phyloP scores from a whole-genome alignment of 2,113 vertebrate species.

The Cardinalis cardinalis region DNA sequence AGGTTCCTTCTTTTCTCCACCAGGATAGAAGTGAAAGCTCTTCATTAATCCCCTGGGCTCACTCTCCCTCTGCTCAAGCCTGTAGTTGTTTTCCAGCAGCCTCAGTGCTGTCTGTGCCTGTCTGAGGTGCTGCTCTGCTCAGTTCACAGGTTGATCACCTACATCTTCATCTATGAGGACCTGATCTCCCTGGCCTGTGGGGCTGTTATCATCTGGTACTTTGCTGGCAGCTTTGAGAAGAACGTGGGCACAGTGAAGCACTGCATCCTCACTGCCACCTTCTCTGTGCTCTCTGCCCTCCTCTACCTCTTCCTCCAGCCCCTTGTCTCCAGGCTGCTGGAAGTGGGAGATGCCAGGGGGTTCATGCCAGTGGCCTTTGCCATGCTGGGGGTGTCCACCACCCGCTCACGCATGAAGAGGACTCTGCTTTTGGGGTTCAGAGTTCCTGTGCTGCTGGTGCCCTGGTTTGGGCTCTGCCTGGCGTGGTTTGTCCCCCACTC shows the following conservation, averaged over 20 bases:
- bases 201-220: slow-evolving; percentile 67
- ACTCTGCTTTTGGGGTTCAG: slow-evolving; percentile 68
- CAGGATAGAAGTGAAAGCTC: background rate
- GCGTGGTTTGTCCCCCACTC: slow-evolving; percentile 73
- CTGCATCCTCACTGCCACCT: slow-evolving; percentile 67
- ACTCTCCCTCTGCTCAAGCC: background rate
- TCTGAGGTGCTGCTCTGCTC: slow-evolving; percentile 19
- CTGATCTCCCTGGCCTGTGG: slow-evolving; percentile 67
- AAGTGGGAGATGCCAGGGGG: slow-evolving; percentile 67
- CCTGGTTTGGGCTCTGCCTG: slow-evolving; percentile 70
- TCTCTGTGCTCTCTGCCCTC: slow-evolving; percentile 64
- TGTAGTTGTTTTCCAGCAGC: background rate
- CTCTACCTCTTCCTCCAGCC: slow-evolving; percentile 63
- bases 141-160: slow-evolving; percentile 83
- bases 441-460: slow-evolving; percentile 70
- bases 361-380: slow-evolving; percentile 77
- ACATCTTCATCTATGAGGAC: slow-evolving; percentile 78
- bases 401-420: slow-evolving; percentile 64
- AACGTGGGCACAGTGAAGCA: slow-evolving; percentile 77
- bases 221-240: slow-evolving; percentile 78
- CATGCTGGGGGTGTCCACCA: slow-evolving; percentile 66
- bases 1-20: background rate
- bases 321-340: background rate
- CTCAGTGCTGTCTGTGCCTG: background rate
- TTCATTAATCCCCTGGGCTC: background rate